Conservation (phyloP, 2,113 vertebrate species). For the Cinclus mexicanus region DNA sequence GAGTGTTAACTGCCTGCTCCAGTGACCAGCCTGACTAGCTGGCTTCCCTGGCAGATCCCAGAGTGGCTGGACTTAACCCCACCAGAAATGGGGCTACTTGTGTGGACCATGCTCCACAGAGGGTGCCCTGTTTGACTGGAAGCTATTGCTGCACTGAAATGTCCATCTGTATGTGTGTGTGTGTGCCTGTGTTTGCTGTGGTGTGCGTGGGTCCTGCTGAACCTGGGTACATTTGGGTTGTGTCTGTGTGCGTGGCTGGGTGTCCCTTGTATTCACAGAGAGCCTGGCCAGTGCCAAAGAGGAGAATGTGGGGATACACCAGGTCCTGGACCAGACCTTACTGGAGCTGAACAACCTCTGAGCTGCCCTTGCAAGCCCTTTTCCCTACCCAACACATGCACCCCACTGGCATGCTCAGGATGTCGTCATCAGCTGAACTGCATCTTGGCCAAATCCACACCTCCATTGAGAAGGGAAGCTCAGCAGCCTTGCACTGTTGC, state of each 20-base stretch:
- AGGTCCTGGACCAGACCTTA: conserved; percentile 95
- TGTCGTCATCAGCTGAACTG: neutral
- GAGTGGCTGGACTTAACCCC: neutral
- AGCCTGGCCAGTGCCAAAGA: conserved; percentile 94
- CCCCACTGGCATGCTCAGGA: conserved; percentile 30
- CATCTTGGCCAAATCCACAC: conserved; percentile 29
- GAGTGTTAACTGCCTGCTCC: neutral
- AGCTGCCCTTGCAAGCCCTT: conserved; percentile 29
- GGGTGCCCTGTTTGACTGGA: fast-evolving
- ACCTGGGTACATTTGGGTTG: neutral
- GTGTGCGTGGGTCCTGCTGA: neutral
- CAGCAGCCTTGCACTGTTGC: neutral
- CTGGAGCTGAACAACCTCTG: conserved; percentile 97
- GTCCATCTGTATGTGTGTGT: neutral
- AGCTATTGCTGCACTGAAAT: neutral
- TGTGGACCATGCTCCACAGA: neutral
- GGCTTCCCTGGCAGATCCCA: neutral
- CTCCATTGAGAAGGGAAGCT: conserved; percentile 39
- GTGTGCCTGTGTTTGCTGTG: neutral
- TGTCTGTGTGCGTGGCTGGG: neutral
- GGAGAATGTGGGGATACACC: conserved; percentile 95
- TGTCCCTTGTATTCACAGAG: conserved; percentile 78
- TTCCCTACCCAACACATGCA: conserved; percentile 25
- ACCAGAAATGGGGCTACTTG: neutral
- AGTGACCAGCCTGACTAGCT: neutral